Percentiles rank a stretch among this genome's conserved stretches.
phyloP scores from a whole-genome alignment of 1,140 invertebrate genomes.

The Hycleus cichorii region DNA sequence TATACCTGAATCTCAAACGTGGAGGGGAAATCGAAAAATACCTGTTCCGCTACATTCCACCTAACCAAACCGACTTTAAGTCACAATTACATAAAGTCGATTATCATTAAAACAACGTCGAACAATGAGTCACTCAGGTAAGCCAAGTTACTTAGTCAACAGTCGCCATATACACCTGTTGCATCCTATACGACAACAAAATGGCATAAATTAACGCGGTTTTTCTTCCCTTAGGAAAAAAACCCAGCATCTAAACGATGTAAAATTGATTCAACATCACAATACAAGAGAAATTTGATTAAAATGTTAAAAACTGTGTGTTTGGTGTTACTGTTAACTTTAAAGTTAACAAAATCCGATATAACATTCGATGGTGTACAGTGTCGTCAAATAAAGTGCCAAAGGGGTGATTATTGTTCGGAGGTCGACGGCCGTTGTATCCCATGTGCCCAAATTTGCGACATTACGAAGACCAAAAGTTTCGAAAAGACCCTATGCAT shows the following conservation, averaged over 20 bases:
- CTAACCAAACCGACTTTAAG: background rate
- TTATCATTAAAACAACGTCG: background rate
- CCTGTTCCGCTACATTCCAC: slow-evolving; percentile 10
- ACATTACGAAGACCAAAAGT: slow-evolving; percentile 18
- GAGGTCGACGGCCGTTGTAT: slow-evolving; percentile 22
- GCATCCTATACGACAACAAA: slow-evolving; percentile 1
- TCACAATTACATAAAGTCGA: background rate
- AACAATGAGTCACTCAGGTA: slow-evolving; percentile 31
- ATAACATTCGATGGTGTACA: slow-evolving; percentile 19
- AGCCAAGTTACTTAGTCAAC: slow-evolving; percentile 19
- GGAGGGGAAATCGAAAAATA: slow-evolving; percentile 4
- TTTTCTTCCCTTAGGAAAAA: background rate
- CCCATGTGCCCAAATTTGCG: slow-evolving; percentile 24
- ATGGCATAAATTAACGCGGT: background rate
- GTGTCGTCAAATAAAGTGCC: slow-evolving; percentile 28
- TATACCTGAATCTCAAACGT: background rate
- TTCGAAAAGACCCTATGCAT: slow-evolving; percentile 23
- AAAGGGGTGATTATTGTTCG: slow-evolving; percentile 25
- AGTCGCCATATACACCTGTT: slow-evolving; percentile 28
- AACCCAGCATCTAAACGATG: background rate
- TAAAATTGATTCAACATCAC: background rate
- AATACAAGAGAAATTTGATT: slow-evolving; percentile 14
- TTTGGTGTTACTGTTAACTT: background rate
- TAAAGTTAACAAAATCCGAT: slow-evolving; percentile 4
- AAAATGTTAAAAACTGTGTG: background rate